Evolutionary conservation across 2,888 invertebrate genomes (phyloP).

Genomic region (Orthosia incerta): DNA sequence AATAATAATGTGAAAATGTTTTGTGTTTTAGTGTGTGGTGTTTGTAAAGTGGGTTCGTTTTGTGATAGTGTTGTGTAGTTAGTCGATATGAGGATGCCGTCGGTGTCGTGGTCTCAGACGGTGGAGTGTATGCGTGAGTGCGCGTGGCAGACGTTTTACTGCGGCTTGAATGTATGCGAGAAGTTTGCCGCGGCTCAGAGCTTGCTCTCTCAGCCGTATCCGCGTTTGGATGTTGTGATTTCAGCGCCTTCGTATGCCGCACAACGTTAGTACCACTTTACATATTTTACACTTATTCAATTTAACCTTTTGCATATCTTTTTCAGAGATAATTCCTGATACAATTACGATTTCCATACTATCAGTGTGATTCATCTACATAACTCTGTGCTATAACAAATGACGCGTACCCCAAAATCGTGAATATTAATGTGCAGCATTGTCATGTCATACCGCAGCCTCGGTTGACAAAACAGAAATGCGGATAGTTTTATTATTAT

Average conservation of each 20-base stretch:
- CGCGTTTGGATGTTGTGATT: conserved; percentile 82
- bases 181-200: conserved; percentile 77
- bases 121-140: conserved; percentile 81
- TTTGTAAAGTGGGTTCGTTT: conserved; percentile 59
- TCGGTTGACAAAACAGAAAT: conserved; percentile 45
- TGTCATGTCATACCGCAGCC: conserved; percentile 50
- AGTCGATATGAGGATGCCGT: conserved; percentile 74
- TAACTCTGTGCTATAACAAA: conserved; percentile 45
- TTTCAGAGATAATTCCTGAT: conserved; percentile 20
- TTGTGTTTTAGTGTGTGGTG: conserved; percentile 42
- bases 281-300: background rate
- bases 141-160: conserved; percentile 80
- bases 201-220: conserved; percentile 81
- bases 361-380: conserved; percentile 42
- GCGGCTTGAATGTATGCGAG: conserved; percentile 80
- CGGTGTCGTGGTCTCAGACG: conserved; percentile 78
- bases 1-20: conserved; percentile 64
- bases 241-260: conserved; percentile 80
- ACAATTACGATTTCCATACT: conserved; percentile 33
- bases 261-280: conserved; percentile 79
- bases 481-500: conserved; percentile 44
- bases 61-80: conserved; percentile 61
- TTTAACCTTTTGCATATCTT: background rate
- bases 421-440: conserved; percentile 60
- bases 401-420: conserved; percentile 45